phyloP scores from a whole-genome alignment of 2,888 invertebrate genomes.

The Diarsia mendica region DNA sequence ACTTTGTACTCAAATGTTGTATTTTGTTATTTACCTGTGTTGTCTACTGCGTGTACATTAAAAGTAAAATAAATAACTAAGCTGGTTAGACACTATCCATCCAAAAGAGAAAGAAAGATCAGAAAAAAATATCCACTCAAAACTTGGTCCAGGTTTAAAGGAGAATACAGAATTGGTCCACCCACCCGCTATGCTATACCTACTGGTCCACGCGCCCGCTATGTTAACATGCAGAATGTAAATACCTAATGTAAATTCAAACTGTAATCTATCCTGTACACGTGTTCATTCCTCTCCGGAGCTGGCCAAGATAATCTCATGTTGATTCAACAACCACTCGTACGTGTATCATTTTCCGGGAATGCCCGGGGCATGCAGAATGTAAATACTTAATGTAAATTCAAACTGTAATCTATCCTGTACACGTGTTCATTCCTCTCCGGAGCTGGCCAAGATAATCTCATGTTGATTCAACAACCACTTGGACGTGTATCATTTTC shows the following conservation, averaged over 20 bases:
- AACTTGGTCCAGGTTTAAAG: not conserved
- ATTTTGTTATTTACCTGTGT: no score
- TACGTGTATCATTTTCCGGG: not conserved
- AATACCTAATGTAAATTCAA: not conserved
- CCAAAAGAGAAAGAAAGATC: no score
- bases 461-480: not conserved
- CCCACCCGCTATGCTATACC: no score
- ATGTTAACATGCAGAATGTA: not conserved
- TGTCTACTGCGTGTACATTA: no score
- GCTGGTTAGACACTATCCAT: no score
- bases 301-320: not conserved
- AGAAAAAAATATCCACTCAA: not conserved
- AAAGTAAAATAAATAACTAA: no score
- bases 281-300: not conserved
- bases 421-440: not conserved
- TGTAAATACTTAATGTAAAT: not conserved
- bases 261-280: not conserved
- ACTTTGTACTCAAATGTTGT: no score
- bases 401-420: not conserved
- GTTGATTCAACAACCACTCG: not conserved
- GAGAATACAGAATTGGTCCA: not conserved
- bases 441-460: not conserved
- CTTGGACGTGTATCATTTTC: not conserved
- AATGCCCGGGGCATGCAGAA: not conserved
- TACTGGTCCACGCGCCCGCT: not conserved